Percentiles rank a stretch among this genome's conserved stretches.
Conservation (phyloP, 2,797 vertebrate genomes). For the Lemur catta region DNA sequence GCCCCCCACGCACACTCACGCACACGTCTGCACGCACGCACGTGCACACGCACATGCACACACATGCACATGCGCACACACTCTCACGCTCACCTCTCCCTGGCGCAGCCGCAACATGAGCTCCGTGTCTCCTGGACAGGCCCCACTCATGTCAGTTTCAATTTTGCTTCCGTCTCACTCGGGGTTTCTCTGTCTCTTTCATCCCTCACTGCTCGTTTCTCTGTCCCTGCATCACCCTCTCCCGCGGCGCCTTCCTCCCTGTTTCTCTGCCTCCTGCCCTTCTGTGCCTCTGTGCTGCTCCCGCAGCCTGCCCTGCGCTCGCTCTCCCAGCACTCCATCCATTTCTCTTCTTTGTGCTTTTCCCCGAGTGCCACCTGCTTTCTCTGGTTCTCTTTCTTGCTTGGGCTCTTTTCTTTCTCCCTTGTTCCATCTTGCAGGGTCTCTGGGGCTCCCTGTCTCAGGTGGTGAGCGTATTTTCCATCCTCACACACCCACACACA, state of each 20-base stretch:
- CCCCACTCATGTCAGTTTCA: neutral
- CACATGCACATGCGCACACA: too few species aligned
- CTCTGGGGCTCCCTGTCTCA: neutral
- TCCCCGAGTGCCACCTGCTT: neutral
- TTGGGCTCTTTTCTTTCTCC: neutral
- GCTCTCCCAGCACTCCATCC: accelerated
- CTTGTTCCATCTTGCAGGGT: too few species aligned
- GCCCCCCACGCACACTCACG: too few species aligned
- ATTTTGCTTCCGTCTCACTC: neutral
- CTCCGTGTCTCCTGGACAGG: neutral
- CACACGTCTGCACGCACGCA: accelerated
- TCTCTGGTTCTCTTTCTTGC: neutral
- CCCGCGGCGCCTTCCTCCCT: neutral
- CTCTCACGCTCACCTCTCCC: accelerated
- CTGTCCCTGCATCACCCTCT: neutral
- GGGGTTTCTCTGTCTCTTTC: neutral
- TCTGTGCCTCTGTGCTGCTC: neutral
- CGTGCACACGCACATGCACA: too few species aligned
- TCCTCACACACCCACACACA: neutral
- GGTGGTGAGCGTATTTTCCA: neutral
- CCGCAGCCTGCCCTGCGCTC: accelerated
- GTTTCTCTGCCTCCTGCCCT: neutral
- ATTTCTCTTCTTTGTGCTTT: neutral
- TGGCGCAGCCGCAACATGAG: accelerated
- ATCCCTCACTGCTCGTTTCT: neutral